phyloP scores from a whole-genome alignment of 2,113 vertebrate genomes.

The Crypturellus undulatus region DNA sequence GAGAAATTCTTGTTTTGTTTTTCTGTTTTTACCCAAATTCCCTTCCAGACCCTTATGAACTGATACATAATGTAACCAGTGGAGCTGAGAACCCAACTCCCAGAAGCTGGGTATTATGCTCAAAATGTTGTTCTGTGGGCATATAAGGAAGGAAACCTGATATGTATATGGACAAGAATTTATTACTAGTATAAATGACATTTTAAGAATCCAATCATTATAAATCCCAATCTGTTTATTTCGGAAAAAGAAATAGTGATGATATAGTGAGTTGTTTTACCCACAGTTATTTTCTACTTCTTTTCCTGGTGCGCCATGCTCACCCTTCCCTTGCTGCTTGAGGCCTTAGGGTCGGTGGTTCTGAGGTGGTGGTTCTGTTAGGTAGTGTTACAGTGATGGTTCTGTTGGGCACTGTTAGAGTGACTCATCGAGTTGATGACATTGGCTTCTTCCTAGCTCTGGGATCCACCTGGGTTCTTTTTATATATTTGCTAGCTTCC shows the following conservation, averaged over 20 bases:
- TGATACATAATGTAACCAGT: not conserved
- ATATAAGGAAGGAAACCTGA: not conserved
- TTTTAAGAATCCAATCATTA: not conserved
- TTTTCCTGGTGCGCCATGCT: not conserved
- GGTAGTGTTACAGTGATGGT: no score
- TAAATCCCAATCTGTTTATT: not conserved
- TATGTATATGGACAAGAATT: not conserved
- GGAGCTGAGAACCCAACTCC: fast-evolving
- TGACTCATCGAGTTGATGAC: not conserved
- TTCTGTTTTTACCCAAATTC: not conserved
- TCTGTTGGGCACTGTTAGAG: no score
- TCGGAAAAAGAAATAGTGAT: not conserved
- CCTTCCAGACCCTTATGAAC: not conserved
- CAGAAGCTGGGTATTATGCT: not conserved
- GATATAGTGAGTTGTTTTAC: not conserved
- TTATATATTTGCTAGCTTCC: not conserved
- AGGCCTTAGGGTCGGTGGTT: not conserved
- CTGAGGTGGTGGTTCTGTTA: not conserved
- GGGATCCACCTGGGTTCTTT: not conserved
- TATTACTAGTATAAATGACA: not conserved
- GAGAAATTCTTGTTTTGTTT: not conserved
- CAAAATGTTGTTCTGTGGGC: not conserved
- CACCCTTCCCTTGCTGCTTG: not conserved
- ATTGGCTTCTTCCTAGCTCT: not conserved
- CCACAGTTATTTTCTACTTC: not conserved